Conservation (phyloP, 2,888 invertebrate genomes). For the Heterodera filipjevi region DNA sequence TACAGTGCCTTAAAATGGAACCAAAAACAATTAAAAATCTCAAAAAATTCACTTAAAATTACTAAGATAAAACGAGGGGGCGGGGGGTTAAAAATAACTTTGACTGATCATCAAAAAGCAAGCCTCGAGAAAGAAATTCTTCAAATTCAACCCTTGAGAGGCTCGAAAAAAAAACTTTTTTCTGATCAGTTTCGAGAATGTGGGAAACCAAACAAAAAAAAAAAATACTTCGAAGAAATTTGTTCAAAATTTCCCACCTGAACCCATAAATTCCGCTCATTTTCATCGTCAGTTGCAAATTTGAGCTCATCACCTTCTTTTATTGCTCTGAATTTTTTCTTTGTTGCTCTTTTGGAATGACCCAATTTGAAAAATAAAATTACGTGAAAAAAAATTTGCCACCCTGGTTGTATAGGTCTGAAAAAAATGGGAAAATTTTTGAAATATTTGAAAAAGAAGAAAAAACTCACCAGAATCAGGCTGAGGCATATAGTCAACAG, state of each 20-base stretch:
- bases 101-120: no score
- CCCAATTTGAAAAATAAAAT: not conserved
- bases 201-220: no score
- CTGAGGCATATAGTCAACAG: constrained; percentile 94
- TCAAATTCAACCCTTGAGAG: no score
- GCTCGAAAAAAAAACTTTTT: no score
- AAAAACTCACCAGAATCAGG: constrained; percentile 79
- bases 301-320: constrained; percentile 96
- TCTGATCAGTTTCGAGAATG: no score
- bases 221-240: no score
- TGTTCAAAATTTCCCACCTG: constrained; percentile 72
- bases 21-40: no score
- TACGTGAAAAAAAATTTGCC: constrained; percentile 84
- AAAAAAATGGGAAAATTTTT: not conserved
- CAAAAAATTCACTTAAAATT: not conserved
- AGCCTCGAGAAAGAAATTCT: not conserved
- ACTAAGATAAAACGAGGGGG: no score
- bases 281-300: constrained; percentile 93
- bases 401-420: constrained; percentile 79
- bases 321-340: constrained; percentile 69
- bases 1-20: constrained; percentile 78
- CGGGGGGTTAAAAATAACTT: no score
- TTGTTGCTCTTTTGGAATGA: not conserved
- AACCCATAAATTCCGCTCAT: constrained; percentile 97
- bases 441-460: not conserved